Evolutionary conservation across 2,797 vertebrate genomes (phyloP).

Genomic region (Sus cebifrons): DNA sequence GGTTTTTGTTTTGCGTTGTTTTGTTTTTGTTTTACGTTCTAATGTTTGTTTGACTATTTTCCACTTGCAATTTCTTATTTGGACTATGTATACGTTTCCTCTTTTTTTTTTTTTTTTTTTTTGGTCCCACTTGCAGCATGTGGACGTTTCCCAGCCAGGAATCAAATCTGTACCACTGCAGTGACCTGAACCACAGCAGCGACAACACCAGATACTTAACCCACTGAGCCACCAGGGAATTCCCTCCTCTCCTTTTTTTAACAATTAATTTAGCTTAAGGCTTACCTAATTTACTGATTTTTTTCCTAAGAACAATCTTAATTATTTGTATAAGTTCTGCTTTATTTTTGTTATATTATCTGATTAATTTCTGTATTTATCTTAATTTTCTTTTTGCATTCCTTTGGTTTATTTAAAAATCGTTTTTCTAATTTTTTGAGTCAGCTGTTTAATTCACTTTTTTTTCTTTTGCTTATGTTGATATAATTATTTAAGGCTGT

Average conservation of each 20-base stretch:
- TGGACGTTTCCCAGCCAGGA: too few species aligned
- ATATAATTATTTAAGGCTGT: slow-evolving; percentile 1
- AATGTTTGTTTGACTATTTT: slow-evolving; percentile 30
- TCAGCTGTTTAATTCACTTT: not conserved
- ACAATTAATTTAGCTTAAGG: not conserved
- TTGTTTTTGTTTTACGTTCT: slow-evolving; percentile 15
- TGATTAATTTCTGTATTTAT: not conserved
- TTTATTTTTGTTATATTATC: slow-evolving; percentile 32
- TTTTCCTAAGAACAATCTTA: slow-evolving; percentile 36
- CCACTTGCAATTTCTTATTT: slow-evolving; percentile 50
- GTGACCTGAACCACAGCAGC: too few species aligned
- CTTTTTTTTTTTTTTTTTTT: not conserved
- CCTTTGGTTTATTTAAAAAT: slow-evolving; percentile 7
- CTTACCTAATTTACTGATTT: slow-evolving; percentile 21
- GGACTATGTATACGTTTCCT: not conserved
- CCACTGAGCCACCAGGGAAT: too few species aligned
- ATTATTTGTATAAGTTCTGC: slow-evolving; percentile 28
- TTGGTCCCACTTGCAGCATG: too few species aligned
- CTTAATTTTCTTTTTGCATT: slow-evolving; percentile 26
- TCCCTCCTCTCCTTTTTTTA: not conserved
- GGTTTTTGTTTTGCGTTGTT: not conserved
- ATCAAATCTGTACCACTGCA: too few species aligned
- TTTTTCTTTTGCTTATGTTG: slow-evolving; percentile 32
- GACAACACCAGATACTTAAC: too few species aligned
- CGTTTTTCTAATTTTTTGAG: not conserved